Base-by-base conservation (phyloP, 1,140 invertebrate genomes). In the Drosophila equinoxialis region DNA sequence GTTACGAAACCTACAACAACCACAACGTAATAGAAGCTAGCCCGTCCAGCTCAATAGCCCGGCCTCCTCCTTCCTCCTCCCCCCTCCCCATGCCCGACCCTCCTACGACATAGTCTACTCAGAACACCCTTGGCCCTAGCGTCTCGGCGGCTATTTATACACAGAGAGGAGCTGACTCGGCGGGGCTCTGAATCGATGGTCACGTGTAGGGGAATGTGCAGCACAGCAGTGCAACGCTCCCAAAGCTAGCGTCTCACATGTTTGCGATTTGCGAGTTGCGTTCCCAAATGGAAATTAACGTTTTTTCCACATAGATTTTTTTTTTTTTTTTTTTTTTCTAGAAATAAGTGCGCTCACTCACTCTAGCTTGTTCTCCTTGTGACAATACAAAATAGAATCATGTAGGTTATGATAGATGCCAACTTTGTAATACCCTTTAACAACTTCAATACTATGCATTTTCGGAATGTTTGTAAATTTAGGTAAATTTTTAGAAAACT, bases 171-270 rank as follows among this genome's bases (percentile, higher is more conserved):
- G 59, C 82, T 66, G 73, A 71, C 60, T 73, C 48, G 68, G 57
- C 75, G 73, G 26, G 26, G 39, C 20, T 55, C 55, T 45, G 30
- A 30, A 6, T 30, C 30, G 30, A 30, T 30, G 76, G 77, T 87
- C 83, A 87, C 83, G 83, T 87, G 83, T 87, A 62, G 70, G 37
- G 48, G 67, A 87, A 87, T 87, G 83, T 87, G 83, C 74, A 59
- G 51, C 14, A 3, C 64, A 41, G 55, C 82, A 86, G 83, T 87
- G 79, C 83, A 87, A 87, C 83, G 83, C 84, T 87, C 83, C 79
- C 83, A 79, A 45, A 68, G 60, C 61, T 63, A 51, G 55, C 67
- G 64, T 68, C 83, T 87, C 83, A 87, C 83, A 87, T 87, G 83
- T 87, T 87, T 67, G 79, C 79, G 77, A 87, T 84, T 87, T 39